These are phyloP conservation scores for Formicarius rufipectus DNA, from an alignment of 2,113 vertebrate species.

Conservation along the genomic window DNA sequence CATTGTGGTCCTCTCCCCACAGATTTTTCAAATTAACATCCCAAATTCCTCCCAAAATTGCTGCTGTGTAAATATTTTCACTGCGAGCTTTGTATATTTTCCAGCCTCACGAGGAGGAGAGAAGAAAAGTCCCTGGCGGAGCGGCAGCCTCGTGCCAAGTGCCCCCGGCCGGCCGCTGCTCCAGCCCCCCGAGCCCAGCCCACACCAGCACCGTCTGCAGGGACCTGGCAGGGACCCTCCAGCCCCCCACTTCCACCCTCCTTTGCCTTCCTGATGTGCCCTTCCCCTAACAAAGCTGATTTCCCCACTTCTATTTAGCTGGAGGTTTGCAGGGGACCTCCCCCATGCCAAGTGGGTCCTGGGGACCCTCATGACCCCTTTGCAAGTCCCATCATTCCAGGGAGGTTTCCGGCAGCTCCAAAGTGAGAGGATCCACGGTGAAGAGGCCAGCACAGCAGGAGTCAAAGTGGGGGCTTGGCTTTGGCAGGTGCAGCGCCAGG, in stretches of 20 bases:
- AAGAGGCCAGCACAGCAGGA: neutral
- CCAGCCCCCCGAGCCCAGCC: neutral
- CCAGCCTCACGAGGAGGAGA: constrained; percentile 41
- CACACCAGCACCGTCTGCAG: neutral
- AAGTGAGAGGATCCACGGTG: fast-evolving
- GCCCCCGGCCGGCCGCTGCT: neutral
- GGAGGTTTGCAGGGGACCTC: neutral
- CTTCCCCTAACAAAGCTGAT: neutral
- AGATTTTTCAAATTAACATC: constrained; percentile 74
- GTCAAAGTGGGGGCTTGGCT: neutral
- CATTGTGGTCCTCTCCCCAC: constrained; percentile 77
- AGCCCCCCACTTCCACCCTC: neutral
- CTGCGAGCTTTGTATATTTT: constrained; percentile 69
- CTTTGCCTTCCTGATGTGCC: neutral
- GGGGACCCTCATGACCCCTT: neutral
- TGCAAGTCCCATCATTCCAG: neutral
- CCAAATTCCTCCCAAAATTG: constrained; percentile 73
- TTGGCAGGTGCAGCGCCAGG: neutral
- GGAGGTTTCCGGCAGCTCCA: neutral
- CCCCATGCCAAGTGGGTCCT: fast-evolving
- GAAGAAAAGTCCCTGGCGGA: neutral
- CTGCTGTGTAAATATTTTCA: constrained; percentile 82
- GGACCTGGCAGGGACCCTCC: neutral
- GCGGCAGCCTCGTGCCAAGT: neutral
- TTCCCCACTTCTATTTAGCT: neutral